Evolutionary conservation across 2,113 vertebrate genomes (phyloP), one percentile per base, ranked within the genome.

Genomic region (Oriolus oriolus): DNA sequence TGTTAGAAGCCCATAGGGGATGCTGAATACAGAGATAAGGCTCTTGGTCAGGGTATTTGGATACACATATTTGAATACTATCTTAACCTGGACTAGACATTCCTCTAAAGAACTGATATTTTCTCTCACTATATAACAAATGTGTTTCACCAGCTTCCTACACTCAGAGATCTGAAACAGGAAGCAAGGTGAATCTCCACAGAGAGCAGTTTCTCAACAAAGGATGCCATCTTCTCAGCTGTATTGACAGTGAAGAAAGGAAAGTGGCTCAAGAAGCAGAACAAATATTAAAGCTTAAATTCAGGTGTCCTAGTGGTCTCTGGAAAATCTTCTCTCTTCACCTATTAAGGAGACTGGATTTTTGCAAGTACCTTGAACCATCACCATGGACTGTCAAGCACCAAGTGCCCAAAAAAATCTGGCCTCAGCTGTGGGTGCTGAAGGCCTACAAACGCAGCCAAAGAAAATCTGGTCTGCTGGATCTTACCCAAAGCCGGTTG

Each of bases 401-500:
- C 76, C 1, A 1, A 63, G 37, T 52, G 87, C 31, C 60, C 75
- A 87, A 19, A 90, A 89, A 92, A 92, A 49, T 22, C 68, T 84
- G 82, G 71, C 76, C 47, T 70, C 47, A 74, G 1, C 52, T 30
- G 6, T 33, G 66, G 79, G 50, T 80, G 73, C 74, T 54, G n/a
- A 84, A 80, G 71, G 44, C 35, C 21, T 81, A 56, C 7, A 93
- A 68, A 77, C 1, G 8, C 26, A 94, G 83, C 79, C 79, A 90
- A 87, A 95, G 69, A 89, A 95, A 89, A 92, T 92, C 80, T 86
- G 82, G 8, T 53, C 63, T 66, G n/a, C 41, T 93, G 88, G 68
- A 84, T 37, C 37, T 84, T 52, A 45, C 53, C 47, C 85, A 87
- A 92, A 90, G 64, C 41, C 31, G 11, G 68, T 0, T 75, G 73